Conservation (phyloP, 2,113 vertebrate genomes). For the Pelmatolapia mariae region DNA sequence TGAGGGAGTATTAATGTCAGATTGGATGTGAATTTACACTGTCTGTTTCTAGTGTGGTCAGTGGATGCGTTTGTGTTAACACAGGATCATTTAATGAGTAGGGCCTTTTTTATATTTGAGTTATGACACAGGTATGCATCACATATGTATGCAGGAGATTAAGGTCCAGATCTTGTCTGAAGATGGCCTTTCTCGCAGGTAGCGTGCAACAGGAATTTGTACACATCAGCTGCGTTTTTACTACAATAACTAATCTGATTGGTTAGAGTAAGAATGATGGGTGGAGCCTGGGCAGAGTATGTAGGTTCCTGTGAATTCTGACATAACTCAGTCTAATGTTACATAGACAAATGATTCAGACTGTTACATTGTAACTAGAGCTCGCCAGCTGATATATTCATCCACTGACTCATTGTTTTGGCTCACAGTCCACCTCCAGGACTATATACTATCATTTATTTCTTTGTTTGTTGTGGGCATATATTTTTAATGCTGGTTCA, state of each 20-base stretch:
- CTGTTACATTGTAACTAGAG: neutral
- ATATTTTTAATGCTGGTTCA: neutral
- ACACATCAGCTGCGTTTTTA: fast-evolving
- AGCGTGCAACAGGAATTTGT: neutral
- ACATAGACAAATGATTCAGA: neutral
- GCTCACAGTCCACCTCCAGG: neutral
- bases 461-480: neutral
- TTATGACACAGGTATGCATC: neutral
- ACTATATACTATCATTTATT: neutral
- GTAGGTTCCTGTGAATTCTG: neutral
- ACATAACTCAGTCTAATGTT: neutral
- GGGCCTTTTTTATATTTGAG: neutral
- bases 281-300: neutral
- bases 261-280: neutral
- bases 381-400: neutral
- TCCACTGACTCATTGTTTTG: neutral
- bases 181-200: neutral
- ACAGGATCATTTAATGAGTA: neutral
- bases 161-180: neutral
- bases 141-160: neutral
- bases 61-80: neutral
- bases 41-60: neutral
- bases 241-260: neutral
- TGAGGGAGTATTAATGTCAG: neutral
- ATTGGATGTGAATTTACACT: fast-evolving